Evolutionary conservation across 1,140 invertebrate species (phyloP), one percentile per base, ranked within the genome.

Genomic region (Philotrypesis tridentata): DNA sequence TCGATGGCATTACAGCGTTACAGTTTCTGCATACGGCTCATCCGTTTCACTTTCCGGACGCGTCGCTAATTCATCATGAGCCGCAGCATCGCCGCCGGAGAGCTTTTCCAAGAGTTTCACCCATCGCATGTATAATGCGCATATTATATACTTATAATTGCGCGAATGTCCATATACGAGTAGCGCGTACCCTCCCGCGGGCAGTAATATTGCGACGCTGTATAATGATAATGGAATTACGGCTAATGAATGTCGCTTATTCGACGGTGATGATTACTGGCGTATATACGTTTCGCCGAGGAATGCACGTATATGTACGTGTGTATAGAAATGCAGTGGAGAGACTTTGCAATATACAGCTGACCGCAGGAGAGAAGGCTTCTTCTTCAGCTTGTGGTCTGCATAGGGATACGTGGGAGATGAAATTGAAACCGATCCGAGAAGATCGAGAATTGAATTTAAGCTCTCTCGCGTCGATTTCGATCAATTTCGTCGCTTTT

Each of bases 231-330:
- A 82, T 71, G 82, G 73, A 84, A 84, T 81, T 61, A 60, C 29
- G 61, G 67, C 27, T 83, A 85, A 84, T 81, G 80, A 85, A 83
- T 75, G 75, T 63, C 72, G 61, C n/a, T 14, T 43, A n/a, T 37
- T 37, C 33, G 33, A 43, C 73, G 43, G 31, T 43, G 70, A 82
- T 71, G 78, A n/a, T n/a, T n/a, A n/a, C n/a, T n/a, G n/a, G n/a
- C n/a, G n/a, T n/a, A n/a, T n/a, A n/a, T n/a, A 82, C 74, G 83
- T 85, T 86, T 85, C 84, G 86, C 87, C 7, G 48, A 21, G 48
- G 48, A 55, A 55, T 55, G 48, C 48, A 21, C n/a, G n/a, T n/a
- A n/a, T n/a, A n/a, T n/a, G n/a, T n/a, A n/a, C n/a, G n/a, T n/a
- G n/a, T n/a, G n/a, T n/a, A n/a, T n/a, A n/a, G n/a, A n/a, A n/a